Conservation (phyloP, 2,113 vertebrate genomes). For the Tapirus terrestris region DNA sequence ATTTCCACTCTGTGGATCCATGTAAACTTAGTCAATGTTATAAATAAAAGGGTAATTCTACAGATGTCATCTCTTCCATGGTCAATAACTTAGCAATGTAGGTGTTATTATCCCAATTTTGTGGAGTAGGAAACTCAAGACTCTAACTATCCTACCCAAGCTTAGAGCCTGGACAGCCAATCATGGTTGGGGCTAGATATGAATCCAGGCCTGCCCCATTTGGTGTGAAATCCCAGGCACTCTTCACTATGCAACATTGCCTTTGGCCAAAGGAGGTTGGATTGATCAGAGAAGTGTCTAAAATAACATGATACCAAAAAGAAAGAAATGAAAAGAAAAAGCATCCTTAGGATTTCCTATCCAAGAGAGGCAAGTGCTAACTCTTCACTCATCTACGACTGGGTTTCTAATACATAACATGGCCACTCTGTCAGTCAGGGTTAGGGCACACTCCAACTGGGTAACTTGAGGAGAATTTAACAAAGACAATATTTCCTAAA, state of each 20-base stretch:
- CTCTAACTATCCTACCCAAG: neutral
- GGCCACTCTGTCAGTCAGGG: neutral
- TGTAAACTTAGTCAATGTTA: neutral
- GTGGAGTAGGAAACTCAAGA: neutral
- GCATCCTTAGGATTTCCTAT: neutral
- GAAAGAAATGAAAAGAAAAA: too few species aligned
- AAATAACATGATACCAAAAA: neutral
- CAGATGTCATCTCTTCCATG: neutral
- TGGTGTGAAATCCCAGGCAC: neutral
- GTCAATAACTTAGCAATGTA: neutral
- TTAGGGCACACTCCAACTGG: neutral
- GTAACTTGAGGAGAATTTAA: neutral
- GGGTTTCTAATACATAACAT: neutral
- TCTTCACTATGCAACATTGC: neutral
- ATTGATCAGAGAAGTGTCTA: neutral
- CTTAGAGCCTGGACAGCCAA: neutral
- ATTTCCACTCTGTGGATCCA: neutral
- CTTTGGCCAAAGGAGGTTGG: neutral
- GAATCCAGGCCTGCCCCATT: neutral
- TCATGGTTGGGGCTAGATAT: too few species aligned
- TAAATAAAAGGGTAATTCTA: neutral
- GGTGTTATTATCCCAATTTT: neutral
- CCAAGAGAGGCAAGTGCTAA: neutral
- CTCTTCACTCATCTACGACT: neutral
- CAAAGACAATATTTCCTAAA: neutral